Evolutionary conservation across 2,113 vertebrate genomes (phyloP).

Genomic region (Danionella cerebrum): DNA sequence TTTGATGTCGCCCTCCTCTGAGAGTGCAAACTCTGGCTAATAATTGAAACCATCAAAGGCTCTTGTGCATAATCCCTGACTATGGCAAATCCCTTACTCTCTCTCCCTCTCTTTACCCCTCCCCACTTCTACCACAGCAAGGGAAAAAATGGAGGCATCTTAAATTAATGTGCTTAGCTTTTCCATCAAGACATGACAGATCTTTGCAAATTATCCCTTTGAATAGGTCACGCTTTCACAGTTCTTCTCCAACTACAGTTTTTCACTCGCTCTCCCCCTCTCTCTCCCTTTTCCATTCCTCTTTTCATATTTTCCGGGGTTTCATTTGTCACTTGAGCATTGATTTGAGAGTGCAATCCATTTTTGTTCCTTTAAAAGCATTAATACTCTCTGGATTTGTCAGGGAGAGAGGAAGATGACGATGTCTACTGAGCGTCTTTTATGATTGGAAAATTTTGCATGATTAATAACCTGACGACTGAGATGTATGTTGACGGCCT

Average conservation of each 20-base stretch:
- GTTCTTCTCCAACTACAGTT: slow-evolving; percentile 37
- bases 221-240: slow-evolving; percentile 47
- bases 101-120: slow-evolving; percentile 14
- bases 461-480: slow-evolving; percentile 17
- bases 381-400: slow-evolving; percentile 28
- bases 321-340: slow-evolving; percentile 45
- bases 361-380: slow-evolving; percentile 41
- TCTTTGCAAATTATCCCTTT: slow-evolving; percentile 48
- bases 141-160: slow-evolving; percentile 30
- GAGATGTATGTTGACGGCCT: slow-evolving; percentile 7
- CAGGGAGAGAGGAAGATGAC: neutral
- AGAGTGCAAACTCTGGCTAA: slow-evolving; percentile 45
- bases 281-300: slow-evolving; percentile 3
- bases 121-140: slow-evolving; percentile 31
- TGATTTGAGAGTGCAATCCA: slow-evolving; percentile 38
- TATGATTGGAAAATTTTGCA: slow-evolving; percentile 16
- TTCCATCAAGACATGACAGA: slow-evolving; percentile 51
- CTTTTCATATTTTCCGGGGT: slow-evolving; percentile 39
- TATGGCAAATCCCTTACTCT: slow-evolving; percentile 39
- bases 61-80: slow-evolving; percentile 41
- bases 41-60: slow-evolving; percentile 54
- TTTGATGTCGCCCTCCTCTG: slow-evolving; percentile 45
- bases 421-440: slow-evolving; percentile 5
- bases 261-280: neutral
- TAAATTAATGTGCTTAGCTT: slow-evolving; percentile 46